Conservation (phyloP, 1,140 invertebrate species). For the Whitmania pigra region DNA sequence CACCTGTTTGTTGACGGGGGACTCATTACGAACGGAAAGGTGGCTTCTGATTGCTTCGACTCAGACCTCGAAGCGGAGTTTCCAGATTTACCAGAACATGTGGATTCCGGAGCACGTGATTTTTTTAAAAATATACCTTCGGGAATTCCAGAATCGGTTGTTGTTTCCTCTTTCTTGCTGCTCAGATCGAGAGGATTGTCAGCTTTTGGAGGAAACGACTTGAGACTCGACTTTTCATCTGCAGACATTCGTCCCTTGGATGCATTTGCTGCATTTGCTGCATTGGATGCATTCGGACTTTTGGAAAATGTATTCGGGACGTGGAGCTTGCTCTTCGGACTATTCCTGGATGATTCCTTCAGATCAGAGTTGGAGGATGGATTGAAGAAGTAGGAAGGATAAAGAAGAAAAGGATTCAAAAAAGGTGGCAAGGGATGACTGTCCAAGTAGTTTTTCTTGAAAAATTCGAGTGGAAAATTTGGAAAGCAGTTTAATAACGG, state of each 20-base stretch:
- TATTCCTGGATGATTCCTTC: too few species aligned
- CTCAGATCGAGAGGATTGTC: neutral
- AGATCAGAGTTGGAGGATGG: too few species aligned
- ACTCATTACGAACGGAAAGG: neutral
- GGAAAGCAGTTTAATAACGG: too few species aligned
- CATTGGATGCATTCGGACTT: neutral
- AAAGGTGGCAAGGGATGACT: too few species aligned
- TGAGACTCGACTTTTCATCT: neutral
- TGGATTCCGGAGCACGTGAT: neutral
- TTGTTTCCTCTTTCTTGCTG: neutral
- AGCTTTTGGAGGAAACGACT: neutral
- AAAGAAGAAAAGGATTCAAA: too few species aligned
- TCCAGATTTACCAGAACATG: neutral
- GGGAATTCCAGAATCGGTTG: neutral
- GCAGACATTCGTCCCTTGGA: neutral
- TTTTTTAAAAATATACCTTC: neutral
- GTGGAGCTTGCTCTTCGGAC: too few species aligned
- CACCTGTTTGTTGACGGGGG: slow-evolving; percentile 60
- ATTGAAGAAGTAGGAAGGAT: too few species aligned
- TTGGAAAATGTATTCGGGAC: too few species aligned
- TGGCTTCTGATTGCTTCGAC: neutral
- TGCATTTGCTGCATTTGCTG: neutral
- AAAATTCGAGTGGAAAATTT: too few species aligned
- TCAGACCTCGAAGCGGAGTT: neutral
- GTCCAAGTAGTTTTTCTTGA: too few species aligned